Evolutionary conservation across 2,888 invertebrate species (phyloP).

Genomic region (Troides oblongomaculatus): DNA sequence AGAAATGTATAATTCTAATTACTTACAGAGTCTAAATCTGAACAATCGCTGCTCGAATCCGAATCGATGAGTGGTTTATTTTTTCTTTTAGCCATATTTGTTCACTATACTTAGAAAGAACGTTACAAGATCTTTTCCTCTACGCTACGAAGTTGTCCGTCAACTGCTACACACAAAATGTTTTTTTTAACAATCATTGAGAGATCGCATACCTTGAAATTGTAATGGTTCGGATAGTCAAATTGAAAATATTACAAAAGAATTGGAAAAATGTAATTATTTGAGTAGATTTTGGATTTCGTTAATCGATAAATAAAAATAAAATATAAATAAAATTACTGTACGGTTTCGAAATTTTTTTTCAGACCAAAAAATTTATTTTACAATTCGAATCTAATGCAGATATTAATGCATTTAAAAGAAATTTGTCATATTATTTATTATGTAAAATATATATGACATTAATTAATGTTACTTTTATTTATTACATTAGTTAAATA

Average conservation of each 20-base stretch:
- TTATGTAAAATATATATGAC: too few relatives aligned
- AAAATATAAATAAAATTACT: too few relatives aligned
- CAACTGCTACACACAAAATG: slow-evolving; percentile 37
- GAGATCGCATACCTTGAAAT: slow-evolving; percentile 21
- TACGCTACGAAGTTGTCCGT: slow-evolving; percentile 41
- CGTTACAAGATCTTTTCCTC: slow-evolving; percentile 35
- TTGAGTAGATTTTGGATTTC: not conserved
- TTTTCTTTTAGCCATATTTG: slow-evolving; percentile 89
- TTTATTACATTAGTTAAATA: too few relatives aligned
- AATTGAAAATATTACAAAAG: not conserved
- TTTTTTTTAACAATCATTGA: slow-evolving; percentile 28
- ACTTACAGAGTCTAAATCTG: slow-evolving; percentile 92
- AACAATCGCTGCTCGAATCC: slow-evolving; percentile 89
- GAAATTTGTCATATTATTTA: too few relatives aligned
- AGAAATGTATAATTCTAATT: slow-evolving; percentile 43
- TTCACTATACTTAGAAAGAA: slow-evolving; percentile 33
- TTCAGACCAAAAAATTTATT: not conserved
- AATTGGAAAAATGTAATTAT: not conserved
- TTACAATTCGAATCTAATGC: too few relatives aligned
- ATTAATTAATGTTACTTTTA: too few relatives aligned
- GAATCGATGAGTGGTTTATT: slow-evolving; percentile 91
- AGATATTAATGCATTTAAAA: too few relatives aligned
- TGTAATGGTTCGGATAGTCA: slow-evolving; percentile 18
- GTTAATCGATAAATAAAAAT: too few relatives aligned
- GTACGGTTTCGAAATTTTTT: too few relatives aligned